A percentile compares a stretch with the other conserved stretches of the same genome.
phyloP scores from a whole-genome alignment of 2,797 vertebrate genomes.

The Protonibea diacanthus region DNA sequence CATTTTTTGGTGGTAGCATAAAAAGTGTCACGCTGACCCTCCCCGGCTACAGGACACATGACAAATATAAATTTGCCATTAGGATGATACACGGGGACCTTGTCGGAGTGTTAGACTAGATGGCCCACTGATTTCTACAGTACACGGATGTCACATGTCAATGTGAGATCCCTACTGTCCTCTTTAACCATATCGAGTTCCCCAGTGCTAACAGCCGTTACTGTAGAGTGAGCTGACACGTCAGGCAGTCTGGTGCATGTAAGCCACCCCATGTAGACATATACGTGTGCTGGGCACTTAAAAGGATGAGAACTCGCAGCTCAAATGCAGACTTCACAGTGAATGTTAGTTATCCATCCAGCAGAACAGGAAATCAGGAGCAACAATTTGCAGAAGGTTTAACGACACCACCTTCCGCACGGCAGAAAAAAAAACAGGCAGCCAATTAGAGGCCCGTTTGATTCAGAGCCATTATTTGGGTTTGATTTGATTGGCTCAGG shows the following conservation, averaged over 20 bases:
- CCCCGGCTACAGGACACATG: background rate
- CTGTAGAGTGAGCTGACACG: background rate
- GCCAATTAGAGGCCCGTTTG: conserved; percentile 28
- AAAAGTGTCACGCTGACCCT: background rate
- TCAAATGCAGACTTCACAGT: background rate
- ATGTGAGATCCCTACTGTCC: background rate
- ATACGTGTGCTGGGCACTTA: background rate
- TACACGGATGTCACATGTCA: background rate
- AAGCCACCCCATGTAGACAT: background rate
- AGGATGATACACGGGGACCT: background rate
- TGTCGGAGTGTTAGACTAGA: background rate
- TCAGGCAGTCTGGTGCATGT: background rate
- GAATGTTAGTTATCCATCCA: background rate
- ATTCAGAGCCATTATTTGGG: conserved; percentile 31
- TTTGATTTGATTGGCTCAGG: conserved; percentile 49
- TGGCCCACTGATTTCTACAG: background rate
- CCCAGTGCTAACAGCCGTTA: background rate
- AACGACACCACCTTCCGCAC: background rate
- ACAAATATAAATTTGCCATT: background rate
- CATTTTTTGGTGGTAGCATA: background rate
- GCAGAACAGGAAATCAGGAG: conserved; percentile 1
- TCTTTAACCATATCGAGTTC: background rate
- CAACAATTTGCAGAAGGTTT: conserved; percentile 10
- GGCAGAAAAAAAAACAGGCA: background rate
- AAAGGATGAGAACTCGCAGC: background rate